A percentile compares a stretch with the other conserved stretches of the same genome.
phyloP scores from a whole-genome alignment of 2,113 vertebrate genomes.

The Tragulus kanchil region DNA sequence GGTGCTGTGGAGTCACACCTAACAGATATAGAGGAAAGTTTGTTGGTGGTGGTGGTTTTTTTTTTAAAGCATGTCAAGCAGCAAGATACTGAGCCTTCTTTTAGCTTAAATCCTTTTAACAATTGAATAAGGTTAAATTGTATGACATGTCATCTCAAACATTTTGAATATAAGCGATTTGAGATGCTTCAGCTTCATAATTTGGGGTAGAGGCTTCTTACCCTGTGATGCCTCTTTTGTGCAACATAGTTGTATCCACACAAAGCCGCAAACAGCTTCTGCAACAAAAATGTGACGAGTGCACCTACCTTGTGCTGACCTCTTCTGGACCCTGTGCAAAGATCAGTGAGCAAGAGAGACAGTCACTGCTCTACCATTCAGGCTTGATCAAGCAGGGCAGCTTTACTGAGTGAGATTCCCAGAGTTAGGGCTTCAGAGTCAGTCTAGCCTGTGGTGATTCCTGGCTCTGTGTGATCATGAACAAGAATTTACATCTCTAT shows the following conservation, averaged over 20 bases:
- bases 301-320: neutral
- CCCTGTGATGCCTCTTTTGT: neutral
- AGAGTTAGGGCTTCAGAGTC: neutral
- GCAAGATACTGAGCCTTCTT: neutral
- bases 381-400: neutral
- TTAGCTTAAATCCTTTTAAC: neutral
- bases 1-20: neutral
- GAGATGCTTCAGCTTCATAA: neutral
- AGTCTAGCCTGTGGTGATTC: neutral
- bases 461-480: neutral
- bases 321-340: neutral
- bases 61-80: neutral
- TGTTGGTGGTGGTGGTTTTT: neutral
- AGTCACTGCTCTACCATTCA: neutral
- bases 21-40: neutral
- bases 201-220: neutral
- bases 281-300: neutral
- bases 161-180: neutral
- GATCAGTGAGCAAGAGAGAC: neutral
- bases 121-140: neutral
- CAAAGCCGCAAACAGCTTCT: neutral
- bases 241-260: neutral
- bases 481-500: neutral
- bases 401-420: neutral
- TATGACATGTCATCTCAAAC: neutral